A percentile compares a stretch with the other conserved stretches of the same genome.
Evolutionary conservation across 1,140 invertebrate species (phyloP).

Genomic region (Solenopsis fugax): DNA sequence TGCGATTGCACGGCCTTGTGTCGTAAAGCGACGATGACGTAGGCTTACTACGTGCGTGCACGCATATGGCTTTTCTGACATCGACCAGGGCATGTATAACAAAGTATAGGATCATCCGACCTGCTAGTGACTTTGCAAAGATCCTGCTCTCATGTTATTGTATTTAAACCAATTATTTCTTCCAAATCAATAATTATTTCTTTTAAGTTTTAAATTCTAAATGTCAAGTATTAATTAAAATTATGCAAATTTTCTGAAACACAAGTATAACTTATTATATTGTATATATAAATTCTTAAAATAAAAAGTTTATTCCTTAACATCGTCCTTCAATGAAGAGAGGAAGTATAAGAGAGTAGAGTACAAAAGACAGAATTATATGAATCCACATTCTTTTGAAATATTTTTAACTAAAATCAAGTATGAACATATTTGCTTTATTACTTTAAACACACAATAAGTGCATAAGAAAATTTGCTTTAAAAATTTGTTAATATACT

Average conservation of each 20-base stretch:
- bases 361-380: not conserved
- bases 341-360: not conserved
- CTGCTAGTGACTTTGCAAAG: constrained; percentile 20
- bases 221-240: not conserved
- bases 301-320: not conserved
- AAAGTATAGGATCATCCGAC: constrained; percentile 41
- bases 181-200: not conserved
- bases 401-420: constrained; percentile 3
- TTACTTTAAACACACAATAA: not conserved
- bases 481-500: not conserved
- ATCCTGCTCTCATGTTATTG: not conserved
- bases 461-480: not conserved
- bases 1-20: constrained; percentile 86
- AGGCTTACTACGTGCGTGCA: constrained; percentile 74
- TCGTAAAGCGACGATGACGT: constrained; percentile 84
- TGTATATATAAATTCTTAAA: not conserved
- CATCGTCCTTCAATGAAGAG: not conserved
- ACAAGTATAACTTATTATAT: not conserved
- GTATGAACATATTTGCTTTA: not conserved
- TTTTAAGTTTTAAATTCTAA: not conserved
- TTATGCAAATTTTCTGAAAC: not conserved
- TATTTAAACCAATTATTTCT: not conserved
- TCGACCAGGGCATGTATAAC: constrained; percentile 65
- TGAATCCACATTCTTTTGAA: not conserved
- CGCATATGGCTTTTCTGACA: constrained; percentile 67